A percentile compares a stretch with the other conserved stretches of the same genome.
These are phyloP conservation scores for Forbesichthys agassizii DNA, from an alignment of 2,113 vertebrate species.

Conservation along the genomic window DNA sequence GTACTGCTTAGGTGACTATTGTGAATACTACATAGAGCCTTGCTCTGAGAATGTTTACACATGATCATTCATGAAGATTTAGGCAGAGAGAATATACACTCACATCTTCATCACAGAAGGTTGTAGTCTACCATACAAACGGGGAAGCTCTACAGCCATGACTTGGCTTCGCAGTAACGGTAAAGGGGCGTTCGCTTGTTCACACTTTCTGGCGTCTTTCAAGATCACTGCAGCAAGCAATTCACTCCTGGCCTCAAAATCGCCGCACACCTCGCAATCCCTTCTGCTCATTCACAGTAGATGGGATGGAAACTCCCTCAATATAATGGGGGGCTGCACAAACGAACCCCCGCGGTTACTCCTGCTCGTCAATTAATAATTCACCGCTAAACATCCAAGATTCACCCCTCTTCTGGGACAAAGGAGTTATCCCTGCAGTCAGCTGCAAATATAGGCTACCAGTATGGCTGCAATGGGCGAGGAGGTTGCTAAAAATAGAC, in stretches of 20 bases:
- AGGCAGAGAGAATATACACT: too few species aligned
- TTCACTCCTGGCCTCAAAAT: conserved; percentile 36
- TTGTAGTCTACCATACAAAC: too few species aligned
- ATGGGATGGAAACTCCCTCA: conserved; percentile 2
- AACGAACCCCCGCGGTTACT: conserved; percentile 12
- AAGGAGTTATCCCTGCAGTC: conserved; percentile 61
- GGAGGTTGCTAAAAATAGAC: conserved; percentile 75
- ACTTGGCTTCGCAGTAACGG: too few species aligned
- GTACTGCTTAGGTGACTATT: too few species aligned
- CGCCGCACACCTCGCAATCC: conserved; percentile 26
- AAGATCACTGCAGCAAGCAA: conserved; percentile 61
- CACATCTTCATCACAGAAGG: too few species aligned
- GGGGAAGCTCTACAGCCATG: too few species aligned
- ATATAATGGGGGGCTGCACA: conserved; percentile 34
- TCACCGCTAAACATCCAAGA: conserved; percentile 43
- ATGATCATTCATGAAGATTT: too few species aligned
- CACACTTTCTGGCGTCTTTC: conserved; percentile 44
- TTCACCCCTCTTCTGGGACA: conserved; percentile 27
- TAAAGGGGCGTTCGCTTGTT: too few species aligned
- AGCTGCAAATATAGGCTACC: conserved; percentile 43
- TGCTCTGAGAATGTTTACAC: too few species aligned
- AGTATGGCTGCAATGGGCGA: conserved; percentile 58
- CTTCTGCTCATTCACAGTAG: background rate
- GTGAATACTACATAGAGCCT: too few species aligned
- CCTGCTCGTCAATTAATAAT: conserved; percentile 54